These are phyloP conservation scores for Plectrocnemia conspersa DNA, from an alignment of 1,140 invertebrate species.

Conservation along the genomic window DNA sequence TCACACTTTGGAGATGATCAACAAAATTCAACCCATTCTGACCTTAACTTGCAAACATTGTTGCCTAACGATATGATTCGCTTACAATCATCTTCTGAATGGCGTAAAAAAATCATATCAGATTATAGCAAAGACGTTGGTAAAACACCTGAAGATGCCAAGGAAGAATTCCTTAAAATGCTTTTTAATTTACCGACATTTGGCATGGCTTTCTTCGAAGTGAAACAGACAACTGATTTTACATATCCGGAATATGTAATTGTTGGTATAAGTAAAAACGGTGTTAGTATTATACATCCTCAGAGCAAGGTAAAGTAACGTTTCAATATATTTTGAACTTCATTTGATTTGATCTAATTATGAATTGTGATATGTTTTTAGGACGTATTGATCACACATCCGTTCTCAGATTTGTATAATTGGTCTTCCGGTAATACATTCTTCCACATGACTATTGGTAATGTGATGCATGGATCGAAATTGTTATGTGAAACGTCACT, in stretches of 20 bases:
- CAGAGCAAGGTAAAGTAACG: constrained; percentile 76
- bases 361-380: constrained; percentile 44
- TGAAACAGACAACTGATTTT: constrained; percentile 81
- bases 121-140: constrained; percentile 61
- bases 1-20: constrained; percentile 70
- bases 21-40: constrained; percentile 56
- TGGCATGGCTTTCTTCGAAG: constrained; percentile 94
- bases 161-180: constrained; percentile 76
- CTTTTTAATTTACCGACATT: constrained; percentile 83
- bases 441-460: constrained; percentile 92
- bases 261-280: constrained; percentile 87
- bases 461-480: constrained; percentile 79
- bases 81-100: constrained; percentile 68
- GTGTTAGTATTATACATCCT: constrained; percentile 84
- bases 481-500: constrained; percentile 87
- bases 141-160: constrained; percentile 65
- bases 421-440: constrained; percentile 93
- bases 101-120: constrained; percentile 72
- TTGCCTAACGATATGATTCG: constrained; percentile 77
- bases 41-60: constrained; percentile 67
- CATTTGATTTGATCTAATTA: constrained; percentile 9
- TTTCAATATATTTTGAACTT: constrained; percentile 17
- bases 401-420: constrained; percentile 82
- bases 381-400: constrained; percentile 77
- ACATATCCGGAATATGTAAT: constrained; percentile 79